These are phyloP conservation scores for Parnassius smintheus DNA, from an alignment of 2,888 invertebrate genomes.

Conservation along the genomic window DNA sequence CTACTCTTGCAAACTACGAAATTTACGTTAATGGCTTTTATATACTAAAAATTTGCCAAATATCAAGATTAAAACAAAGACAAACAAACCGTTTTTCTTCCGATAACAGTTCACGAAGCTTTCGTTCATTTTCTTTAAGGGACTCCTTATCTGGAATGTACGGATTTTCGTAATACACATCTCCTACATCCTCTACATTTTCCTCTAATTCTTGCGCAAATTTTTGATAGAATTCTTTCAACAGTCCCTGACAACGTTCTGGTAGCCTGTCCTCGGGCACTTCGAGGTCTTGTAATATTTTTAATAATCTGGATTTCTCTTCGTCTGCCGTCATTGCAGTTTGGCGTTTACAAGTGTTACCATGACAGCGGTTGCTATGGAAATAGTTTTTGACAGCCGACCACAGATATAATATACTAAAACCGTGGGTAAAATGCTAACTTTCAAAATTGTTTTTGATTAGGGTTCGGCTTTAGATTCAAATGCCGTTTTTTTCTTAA, in stretches of 20 bases:
- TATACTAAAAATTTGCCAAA: neutral
- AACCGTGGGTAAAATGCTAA: too few relatives aligned
- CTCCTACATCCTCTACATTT: conserved; percentile 31
- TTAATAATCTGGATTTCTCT: conserved; percentile 61
- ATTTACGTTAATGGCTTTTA: too few relatives aligned
- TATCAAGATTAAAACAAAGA: neutral
- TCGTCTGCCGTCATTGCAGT: conserved; percentile 64
- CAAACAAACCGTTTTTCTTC: conserved; percentile 50
- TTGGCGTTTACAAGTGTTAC: conserved; percentile 25
- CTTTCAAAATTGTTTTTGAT: too few relatives aligned
- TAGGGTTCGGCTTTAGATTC: too few relatives aligned
- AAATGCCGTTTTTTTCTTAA: too few relatives aligned
- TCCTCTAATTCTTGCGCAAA: conserved; percentile 52
- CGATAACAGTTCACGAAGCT: conserved; percentile 49
- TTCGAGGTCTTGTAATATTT: conserved; percentile 62
- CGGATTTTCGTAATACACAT: conserved; percentile 53
- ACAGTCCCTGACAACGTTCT: conserved; percentile 55
- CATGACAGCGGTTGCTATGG: conserved; percentile 31
- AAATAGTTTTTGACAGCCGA: too few relatives aligned
- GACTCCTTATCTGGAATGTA: conserved; percentile 53
- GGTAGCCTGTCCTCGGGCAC: conserved; percentile 61
- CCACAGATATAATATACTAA: too few relatives aligned
- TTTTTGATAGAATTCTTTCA: conserved; percentile 57
- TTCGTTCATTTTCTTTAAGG: conserved; percentile 60
- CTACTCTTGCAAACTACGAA: too few relatives aligned